These are phyloP conservation scores for Hemibagrus guttatus DNA, from an alignment of 2,797 vertebrate species.

Conservation along the genomic window DNA sequence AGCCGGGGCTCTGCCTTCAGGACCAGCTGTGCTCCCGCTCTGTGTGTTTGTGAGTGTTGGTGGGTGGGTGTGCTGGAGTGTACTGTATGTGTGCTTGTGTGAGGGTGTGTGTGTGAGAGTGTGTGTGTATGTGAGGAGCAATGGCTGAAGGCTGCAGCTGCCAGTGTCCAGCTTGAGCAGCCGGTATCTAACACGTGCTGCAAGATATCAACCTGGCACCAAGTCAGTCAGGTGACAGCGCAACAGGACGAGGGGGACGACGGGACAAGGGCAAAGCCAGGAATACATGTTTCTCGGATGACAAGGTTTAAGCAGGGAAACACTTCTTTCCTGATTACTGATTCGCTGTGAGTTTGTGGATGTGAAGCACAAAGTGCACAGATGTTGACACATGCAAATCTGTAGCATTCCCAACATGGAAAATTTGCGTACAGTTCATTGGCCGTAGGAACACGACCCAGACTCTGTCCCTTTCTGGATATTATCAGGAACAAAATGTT, in stretches of 20 bases:
- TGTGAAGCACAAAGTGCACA: slow-evolving; percentile 57
- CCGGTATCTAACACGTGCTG: slow-evolving; percentile 65
- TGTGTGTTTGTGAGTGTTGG: slow-evolving; percentile 32
- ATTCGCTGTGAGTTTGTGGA: slow-evolving; percentile 42
- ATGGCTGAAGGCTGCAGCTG: slow-evolving; percentile 55
- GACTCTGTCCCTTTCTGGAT: slow-evolving; percentile 63
- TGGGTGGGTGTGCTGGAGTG: neutral
- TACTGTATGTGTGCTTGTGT: slow-evolving; percentile 2
- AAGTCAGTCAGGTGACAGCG: slow-evolving; percentile 48
- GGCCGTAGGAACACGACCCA: slow-evolving; percentile 61
- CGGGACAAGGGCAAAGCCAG: neutral
- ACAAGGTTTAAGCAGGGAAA: neutral
- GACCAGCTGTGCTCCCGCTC: slow-evolving; percentile 35
- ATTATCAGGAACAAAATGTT: slow-evolving; percentile 69
- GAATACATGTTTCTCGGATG: neutral
- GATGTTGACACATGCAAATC: slow-evolving; percentile 50
- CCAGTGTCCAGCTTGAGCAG: slow-evolving; percentile 58
- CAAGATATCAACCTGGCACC: slow-evolving; percentile 54
- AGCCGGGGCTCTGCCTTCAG: slow-evolving; percentile 14
- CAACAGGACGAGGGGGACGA: neutral
- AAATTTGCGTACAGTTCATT: slow-evolving; percentile 64
- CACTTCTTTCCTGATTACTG: slow-evolving; percentile 43
- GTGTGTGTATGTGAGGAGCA: slow-evolving; percentile 36
- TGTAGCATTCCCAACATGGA: slow-evolving; percentile 66
- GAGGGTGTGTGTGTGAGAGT: neutral